Evolutionary conservation across 92 coral and sea anemone genomes (phyloP).

Genomic region (Chrysogorgia sp.): DNA sequence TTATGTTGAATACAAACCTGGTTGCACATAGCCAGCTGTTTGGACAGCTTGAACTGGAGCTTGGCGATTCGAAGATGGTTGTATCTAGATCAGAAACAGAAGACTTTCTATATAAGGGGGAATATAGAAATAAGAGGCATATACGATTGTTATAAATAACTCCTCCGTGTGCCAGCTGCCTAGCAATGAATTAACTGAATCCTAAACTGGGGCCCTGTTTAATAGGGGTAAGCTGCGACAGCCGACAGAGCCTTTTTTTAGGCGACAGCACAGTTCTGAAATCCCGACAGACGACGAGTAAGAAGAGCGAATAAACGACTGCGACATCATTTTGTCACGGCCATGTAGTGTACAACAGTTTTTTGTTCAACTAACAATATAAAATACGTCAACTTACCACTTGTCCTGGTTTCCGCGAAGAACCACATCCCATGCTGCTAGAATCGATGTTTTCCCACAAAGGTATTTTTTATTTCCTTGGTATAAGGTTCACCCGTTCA

Average conservation of each 20-base stretch:
- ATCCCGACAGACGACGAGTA: no score
- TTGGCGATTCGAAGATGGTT: background rate
- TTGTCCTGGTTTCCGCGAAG: slow-evolving; percentile 22
- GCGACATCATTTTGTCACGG: no score
- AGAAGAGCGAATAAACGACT: no score
- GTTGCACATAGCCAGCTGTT: slow-evolving; percentile 22
- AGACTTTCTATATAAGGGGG: no score
- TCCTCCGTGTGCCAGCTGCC: background rate
- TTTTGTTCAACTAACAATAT: background rate
- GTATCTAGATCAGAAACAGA: slow-evolving; percentile 6
- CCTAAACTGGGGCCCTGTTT: no score
- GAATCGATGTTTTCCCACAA: background rate
- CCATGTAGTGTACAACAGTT: background rate
- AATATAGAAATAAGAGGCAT: no score
- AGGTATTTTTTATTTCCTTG: background rate
- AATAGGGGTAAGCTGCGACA: background rate
- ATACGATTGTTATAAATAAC: background rate
- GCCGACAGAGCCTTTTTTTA: no score
- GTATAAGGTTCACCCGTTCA: background rate
- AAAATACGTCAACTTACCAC: slow-evolving; percentile 18
- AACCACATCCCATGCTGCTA: slow-evolving; percentile 32
- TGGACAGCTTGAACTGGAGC: slow-evolving; percentile 15
- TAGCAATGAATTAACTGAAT: no score
- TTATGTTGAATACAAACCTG: slow-evolving; percentile 17
- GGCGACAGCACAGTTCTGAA: no score